Evolutionary conservation across 2,797 vertebrate genomes (phyloP).

Genomic region (Rhyacichthys aspro): DNA sequence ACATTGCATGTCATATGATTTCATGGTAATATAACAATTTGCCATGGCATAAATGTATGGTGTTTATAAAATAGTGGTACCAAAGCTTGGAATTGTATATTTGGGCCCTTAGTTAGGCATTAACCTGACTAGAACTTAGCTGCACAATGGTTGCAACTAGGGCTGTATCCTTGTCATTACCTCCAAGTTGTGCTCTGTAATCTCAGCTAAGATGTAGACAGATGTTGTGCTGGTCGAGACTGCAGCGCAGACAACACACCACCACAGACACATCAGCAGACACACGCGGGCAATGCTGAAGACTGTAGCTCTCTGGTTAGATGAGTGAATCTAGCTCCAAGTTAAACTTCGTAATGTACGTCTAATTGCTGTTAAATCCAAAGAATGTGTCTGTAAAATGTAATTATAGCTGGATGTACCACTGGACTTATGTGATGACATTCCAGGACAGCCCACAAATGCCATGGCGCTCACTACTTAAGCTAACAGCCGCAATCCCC

Average conservation of each 20-base stretch:
- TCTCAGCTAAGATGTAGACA: not conserved
- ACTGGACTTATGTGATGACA: conserved; percentile 13
- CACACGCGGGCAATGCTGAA: not conserved
- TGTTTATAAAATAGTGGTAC: too few relatives aligned
- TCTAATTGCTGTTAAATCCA: not conserved
- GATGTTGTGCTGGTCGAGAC: not conserved
- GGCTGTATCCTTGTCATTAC: not conserved
- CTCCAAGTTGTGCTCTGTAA: not conserved
- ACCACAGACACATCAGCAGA: too few relatives aligned
- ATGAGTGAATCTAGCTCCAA: not conserved
- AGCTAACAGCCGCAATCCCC: not conserved
- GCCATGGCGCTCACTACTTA: not conserved
- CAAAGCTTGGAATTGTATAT: not conserved
- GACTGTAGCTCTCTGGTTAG: not conserved
- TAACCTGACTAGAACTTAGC: too few relatives aligned
- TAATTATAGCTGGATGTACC: not conserved
- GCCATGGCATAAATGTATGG: too few relatives aligned
- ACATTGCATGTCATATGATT: too few relatives aligned
- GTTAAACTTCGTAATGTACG: too few relatives aligned
- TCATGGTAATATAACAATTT: too few relatives aligned
- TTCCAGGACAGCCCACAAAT: conserved; percentile 11
- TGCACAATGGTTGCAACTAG: too few relatives aligned
- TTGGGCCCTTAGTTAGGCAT: too few relatives aligned
- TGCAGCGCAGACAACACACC: not conserved
- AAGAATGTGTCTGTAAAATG: not conserved